Conservation (phyloP, 2,113 vertebrate species). For the Anguilla japonica region DNA sequence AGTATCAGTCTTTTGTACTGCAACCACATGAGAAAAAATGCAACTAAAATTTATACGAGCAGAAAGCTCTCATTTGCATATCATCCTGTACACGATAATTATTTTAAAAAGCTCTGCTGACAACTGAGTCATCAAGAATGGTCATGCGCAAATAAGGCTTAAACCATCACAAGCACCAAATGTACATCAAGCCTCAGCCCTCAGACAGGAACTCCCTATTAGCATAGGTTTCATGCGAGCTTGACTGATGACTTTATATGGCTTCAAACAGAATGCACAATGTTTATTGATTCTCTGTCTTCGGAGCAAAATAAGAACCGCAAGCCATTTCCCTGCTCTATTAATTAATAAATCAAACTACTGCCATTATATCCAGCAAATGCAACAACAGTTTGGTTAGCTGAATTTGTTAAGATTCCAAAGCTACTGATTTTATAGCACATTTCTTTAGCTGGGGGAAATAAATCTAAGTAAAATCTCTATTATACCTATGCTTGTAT, state of each 20-base stretch:
- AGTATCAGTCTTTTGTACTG: neutral
- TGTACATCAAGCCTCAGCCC: neutral
- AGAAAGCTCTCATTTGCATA: neutral
- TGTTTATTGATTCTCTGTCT: constrained; percentile 10
- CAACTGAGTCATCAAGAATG: neutral
- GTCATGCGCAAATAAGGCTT: neutral
- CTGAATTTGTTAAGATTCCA: neutral
- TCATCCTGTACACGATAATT: neutral
- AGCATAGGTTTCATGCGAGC: neutral
- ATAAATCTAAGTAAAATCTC: too few relatives aligned
- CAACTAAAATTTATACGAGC: neutral
- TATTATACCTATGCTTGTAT: neutral
- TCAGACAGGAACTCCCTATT: neutral
- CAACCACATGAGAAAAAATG: neutral
- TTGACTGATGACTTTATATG: neutral
- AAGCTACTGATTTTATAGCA: neutral
- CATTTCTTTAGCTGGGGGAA: neutral
- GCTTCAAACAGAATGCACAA: constrained; percentile 12
- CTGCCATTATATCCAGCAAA: neutral
- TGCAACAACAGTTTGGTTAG: neutral
- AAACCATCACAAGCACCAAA: neutral
- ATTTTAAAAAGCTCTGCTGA: constrained; percentile 6
- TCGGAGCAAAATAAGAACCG: neutral
- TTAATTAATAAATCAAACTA: constrained; percentile 1
- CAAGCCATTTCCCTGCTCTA: neutral